These are phyloP conservation scores for Phalacrocorax carbo DNA, from an alignment of 2,113 vertebrate species.

Conservation along the genomic window DNA sequence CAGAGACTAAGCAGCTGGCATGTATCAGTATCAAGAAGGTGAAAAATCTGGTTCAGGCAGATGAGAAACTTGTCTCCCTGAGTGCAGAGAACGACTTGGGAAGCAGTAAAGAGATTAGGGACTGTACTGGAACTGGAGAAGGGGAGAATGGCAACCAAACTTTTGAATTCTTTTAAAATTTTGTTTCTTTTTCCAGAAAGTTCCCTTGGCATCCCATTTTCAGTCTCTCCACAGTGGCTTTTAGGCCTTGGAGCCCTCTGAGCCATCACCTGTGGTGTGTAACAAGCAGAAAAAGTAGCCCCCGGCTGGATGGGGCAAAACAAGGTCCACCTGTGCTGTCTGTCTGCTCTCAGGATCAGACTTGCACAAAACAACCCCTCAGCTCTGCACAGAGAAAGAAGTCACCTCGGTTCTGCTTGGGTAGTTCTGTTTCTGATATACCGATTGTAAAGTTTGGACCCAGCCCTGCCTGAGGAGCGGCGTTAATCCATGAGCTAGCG, in stretches of 20 bases:
- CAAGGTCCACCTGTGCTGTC: not conserved
- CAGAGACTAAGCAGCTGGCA: not conserved
- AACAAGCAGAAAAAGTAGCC: not conserved
- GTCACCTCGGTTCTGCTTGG: not conserved
- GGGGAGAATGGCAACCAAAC: not conserved
- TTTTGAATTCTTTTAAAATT: not conserved
- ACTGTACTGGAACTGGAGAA: not conserved
- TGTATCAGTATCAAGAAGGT: not conserved
- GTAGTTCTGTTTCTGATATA: not conserved
- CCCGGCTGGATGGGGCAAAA: not conserved
- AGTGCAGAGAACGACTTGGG: not conserved
- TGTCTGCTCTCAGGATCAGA: not conserved
- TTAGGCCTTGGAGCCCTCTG: not conserved
- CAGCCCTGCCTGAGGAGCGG: not conserved
- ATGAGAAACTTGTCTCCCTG: not conserved
- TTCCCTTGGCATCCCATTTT: not conserved
- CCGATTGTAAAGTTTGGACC: not conserved
- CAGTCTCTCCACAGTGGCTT: not conserved
- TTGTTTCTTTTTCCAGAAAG: not conserved
- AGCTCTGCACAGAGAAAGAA: not conserved
- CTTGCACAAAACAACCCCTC: not conserved
- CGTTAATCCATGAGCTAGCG: not conserved
- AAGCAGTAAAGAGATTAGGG: not conserved
- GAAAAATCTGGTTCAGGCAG: conserved; percentile 8
- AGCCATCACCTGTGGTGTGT: not conserved